Conservation (phyloP, 2,888 invertebrate species). For the Hydriomena furcata region DNA sequence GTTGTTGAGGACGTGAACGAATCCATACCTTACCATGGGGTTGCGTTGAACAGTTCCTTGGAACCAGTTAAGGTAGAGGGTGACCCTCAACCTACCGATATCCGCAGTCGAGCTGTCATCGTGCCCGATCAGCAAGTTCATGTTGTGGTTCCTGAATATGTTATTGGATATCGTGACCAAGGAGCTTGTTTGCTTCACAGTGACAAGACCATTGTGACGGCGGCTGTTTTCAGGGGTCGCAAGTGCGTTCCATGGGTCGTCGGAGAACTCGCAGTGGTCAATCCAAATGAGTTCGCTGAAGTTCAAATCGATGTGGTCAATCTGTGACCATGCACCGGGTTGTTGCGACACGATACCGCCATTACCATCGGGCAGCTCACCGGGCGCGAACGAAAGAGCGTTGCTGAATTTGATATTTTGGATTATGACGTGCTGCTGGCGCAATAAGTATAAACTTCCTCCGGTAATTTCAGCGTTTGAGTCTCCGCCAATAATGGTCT, state of each 20-base stretch:
- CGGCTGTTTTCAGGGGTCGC: slow-evolving; percentile 4
- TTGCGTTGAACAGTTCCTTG: slow-evolving; percentile 17
- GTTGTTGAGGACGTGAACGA: slow-evolving; percentile 23
- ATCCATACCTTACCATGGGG: slow-evolving; percentile 23
- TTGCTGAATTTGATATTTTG: slow-evolving; percentile 20
- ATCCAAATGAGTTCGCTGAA: slow-evolving; percentile 12
- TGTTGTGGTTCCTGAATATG: slow-evolving; percentile 24
- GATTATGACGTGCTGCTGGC: slow-evolving; percentile 21
- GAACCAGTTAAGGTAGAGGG: slow-evolving; percentile 27
- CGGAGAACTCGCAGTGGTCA: slow-evolving; percentile 21
- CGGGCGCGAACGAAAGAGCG: slow-evolving; percentile 11
- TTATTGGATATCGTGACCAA: slow-evolving; percentile 18
- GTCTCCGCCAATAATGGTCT: slow-evolving; percentile 12
- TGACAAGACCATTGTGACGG: slow-evolving; percentile 18
- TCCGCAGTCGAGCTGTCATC: slow-evolving; percentile 8
- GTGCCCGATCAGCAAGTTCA: slow-evolving; percentile 21
- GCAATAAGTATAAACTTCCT: slow-evolving; percentile 9
- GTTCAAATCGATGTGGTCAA: slow-evolving; percentile 10
- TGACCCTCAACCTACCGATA: slow-evolving; percentile 11
- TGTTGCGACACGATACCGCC: slow-evolving; percentile 17
- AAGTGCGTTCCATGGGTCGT: slow-evolving; percentile 22
- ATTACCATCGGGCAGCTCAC: slow-evolving; percentile 20
- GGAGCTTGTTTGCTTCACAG: slow-evolving; percentile 1
- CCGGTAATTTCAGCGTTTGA: slow-evolving; percentile 18
- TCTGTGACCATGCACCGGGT: slow-evolving; percentile 2